A percentile compares a stretch with the other conserved stretches of the same genome.
These are phyloP conservation scores for Thalassophryne amazonica DNA, from an alignment of 2,797 vertebrate genomes.

Conservation along the genomic window DNA sequence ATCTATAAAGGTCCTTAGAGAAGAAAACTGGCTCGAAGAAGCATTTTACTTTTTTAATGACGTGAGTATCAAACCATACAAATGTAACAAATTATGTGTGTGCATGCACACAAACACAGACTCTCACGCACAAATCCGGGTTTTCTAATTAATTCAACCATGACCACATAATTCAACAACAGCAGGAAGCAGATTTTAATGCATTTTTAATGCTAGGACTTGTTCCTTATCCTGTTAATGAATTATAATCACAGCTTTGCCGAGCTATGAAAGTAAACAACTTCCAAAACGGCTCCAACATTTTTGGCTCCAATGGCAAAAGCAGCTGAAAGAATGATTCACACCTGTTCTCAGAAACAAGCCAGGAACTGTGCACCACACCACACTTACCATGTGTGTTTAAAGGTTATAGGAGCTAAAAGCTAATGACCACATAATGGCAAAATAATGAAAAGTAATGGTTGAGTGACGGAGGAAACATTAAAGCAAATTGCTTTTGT, in stretches of 20 bases:
- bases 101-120: constrained; percentile 1
- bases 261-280: constrained; percentile 9
- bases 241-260: constrained; percentile 17
- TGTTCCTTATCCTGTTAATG: constrained; percentile 7
- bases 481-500: too few relatives aligned
- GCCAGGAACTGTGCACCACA: too few relatives aligned
- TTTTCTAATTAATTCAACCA: constrained; percentile 41
- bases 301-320: neutral
- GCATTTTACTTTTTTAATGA: constrained; percentile 23
- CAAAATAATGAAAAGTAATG: too few relatives aligned
- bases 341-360: neutral
- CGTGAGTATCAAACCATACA: constrained; percentile 41
- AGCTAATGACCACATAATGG: too few relatives aligned
- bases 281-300: neutral
- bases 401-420: too few relatives aligned
- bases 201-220: constrained; percentile 31
- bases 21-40: neutral
- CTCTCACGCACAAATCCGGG: constrained; percentile 8
- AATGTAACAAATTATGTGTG: constrained; percentile 44
- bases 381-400: too few relatives aligned
- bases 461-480: too few relatives aligned
- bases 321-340: neutral
- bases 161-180: constrained; percentile 14
- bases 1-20: neutral
- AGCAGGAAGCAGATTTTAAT: constrained; percentile 17